Percentiles rank a stretch among this genome's conserved stretches.
Conservation (phyloP, 2,113 vertebrate genomes). For the Triplophysa dalaica region DNA sequence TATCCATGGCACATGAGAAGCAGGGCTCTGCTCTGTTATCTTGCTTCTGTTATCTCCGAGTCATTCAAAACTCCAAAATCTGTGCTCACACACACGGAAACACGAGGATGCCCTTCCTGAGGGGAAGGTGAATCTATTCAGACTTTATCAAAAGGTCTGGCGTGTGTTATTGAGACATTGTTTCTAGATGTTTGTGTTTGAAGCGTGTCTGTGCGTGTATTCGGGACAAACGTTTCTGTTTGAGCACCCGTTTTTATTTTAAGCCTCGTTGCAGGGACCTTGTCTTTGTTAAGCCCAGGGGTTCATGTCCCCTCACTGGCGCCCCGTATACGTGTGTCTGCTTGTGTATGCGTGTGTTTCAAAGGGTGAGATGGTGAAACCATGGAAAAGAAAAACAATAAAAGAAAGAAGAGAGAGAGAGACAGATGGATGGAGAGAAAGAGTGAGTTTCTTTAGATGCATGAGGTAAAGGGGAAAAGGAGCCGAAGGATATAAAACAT, state of each 20-base stretch:
- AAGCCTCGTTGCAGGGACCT: not conserved
- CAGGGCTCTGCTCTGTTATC: not conserved
- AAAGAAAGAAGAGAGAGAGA: conserved; percentile 39
- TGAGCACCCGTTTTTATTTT: conserved; percentile 28
- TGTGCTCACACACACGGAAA: conserved; percentile 14
- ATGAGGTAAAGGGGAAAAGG: conserved; percentile 37
- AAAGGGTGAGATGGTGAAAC: not conserved
- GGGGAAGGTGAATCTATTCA: conserved; percentile 13
- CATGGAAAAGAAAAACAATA: conserved; percentile 42
- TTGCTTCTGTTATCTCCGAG: conserved; percentile 1
- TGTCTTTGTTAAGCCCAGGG: not conserved
- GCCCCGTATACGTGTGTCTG: not conserved
- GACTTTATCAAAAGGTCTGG: conserved; percentile 6
- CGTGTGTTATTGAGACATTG: conserved; percentile 7
- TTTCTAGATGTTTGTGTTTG: conserved; percentile 6
- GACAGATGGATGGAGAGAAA: conserved; percentile 55
- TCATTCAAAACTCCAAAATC: conserved; percentile 15
- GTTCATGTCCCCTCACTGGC: not conserved
- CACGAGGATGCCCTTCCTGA: conserved; percentile 23
- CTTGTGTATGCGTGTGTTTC: not conserved
- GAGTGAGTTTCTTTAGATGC: conserved; percentile 38
- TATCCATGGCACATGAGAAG: not conserved
- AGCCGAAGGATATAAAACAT: conserved; percentile 14
- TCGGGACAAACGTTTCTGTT: not conserved
- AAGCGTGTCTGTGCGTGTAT: not conserved